Base-by-base conservation (phyloP, 2,888 invertebrate genomes). In the Oeneis ivallda region DNA sequence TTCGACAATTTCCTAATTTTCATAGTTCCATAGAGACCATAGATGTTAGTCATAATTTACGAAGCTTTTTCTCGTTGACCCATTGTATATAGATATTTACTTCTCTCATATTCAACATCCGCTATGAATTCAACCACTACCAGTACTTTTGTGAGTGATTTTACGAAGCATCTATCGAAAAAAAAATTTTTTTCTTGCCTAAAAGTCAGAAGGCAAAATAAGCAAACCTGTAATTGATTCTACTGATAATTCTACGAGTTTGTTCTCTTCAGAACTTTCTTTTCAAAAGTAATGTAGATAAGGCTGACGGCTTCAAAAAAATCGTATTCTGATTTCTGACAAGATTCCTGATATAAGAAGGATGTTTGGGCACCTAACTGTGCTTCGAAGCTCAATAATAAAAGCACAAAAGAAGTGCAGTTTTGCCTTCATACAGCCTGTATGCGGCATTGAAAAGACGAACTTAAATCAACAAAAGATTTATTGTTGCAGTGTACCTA, bases 311-410 rank as follows among this genome's bases (percentile, higher is more conserved):
- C 17, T 9, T 37, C 32, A 37, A 10, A 8, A 2, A 2, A 26
- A n/a, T n/a, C 0, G 0, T 53, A 53, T 15, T 47, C 0, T n/a
- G 47, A 17, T n/a, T 32, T 32, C 32, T 10, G n/a, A n/a, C n/a
- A n/a, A n/a, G n/a, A n/a, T n/a, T n/a, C n/a, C n/a, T n/a, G n/a
- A n/a, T n/a, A 11, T 50, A 26, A 53, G 53, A 15, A 53, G 53
- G 53, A 37, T 53, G 53, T 52, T 52, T 52, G 34, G 53, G 9
- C n/a, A n/a, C 53, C 53, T 53, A 37, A 37, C 53, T 52, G 32
- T 5, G 52, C 26, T 34, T 52, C 11, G 13, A 52, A 26, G 7
- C 26, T 34, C 9, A 17, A 26, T 8, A 53, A 15, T 8, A 53
- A 53, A 53, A 37, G 53, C n/a, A 53, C n/a, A 53, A 34, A 53